phyloP scores from a whole-genome alignment of 2,888 invertebrate species.

The Noctua janthina region DNA sequence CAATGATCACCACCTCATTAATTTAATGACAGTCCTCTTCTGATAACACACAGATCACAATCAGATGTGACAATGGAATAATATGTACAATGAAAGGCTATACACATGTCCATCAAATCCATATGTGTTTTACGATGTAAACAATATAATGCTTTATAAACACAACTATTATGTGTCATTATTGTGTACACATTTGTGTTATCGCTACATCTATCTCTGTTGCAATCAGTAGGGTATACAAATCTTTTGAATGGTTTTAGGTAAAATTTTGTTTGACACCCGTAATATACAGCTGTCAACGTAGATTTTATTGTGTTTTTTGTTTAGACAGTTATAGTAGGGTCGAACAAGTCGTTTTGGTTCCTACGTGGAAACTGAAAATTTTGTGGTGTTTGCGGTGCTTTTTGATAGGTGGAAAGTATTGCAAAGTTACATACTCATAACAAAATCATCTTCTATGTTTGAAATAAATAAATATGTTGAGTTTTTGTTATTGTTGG shows the following conservation, averaged over 20 bases:
- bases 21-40: slow-evolving; percentile 46
- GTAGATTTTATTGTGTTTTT: slow-evolving; percentile 1
- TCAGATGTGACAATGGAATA: slow-evolving; percentile 75
- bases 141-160: slow-evolving; percentile 69
- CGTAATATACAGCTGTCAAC: slow-evolving; percentile 19
- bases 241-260: slow-evolving; percentile 41
- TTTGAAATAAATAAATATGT: not conserved
- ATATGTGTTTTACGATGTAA: slow-evolving; percentile 73
- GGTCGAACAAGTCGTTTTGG: not conserved
- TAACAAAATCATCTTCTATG: not conserved
- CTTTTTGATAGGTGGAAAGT: not conserved
- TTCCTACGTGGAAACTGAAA: not conserved
- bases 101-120: slow-evolving; percentile 70
- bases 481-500: too few species aligned
- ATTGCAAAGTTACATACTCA: not conserved
- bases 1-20: slow-evolving; percentile 41
- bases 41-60: slow-evolving; percentile 57
- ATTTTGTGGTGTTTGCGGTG: not conserved
- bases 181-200: slow-evolving; percentile 34
- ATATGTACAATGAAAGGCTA: slow-evolving; percentile 69
- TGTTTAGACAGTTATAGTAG: not conserved
- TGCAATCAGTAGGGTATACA: slow-evolving; percentile 45
- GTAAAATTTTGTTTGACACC: slow-evolving; percentile 13
- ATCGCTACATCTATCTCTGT: slow-evolving; percentile 26
- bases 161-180: slow-evolving; percentile 48